phyloP scores from a whole-genome alignment of 2,113 vertebrate species.

The Phyllostomus discolor region DNA sequence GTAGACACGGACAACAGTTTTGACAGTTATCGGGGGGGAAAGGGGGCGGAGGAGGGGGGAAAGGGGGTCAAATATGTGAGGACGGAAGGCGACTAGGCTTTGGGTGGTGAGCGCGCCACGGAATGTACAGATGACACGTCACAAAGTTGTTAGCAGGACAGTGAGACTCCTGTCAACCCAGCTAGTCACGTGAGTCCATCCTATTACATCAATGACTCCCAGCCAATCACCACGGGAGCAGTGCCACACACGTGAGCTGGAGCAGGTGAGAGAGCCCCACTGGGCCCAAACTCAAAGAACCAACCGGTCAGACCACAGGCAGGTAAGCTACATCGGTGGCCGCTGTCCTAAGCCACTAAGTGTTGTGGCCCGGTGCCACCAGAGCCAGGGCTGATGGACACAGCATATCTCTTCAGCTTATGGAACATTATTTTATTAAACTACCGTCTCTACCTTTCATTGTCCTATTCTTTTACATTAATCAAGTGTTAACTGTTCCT shows the following conservation, averaged over 20 bases:
- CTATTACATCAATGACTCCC: not conserved
- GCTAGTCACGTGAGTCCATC: not conserved
- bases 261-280: not conserved
- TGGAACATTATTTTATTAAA: not conserved
- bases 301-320: not conserved
- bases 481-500: not conserved
- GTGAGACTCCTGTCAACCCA: too few relatives aligned
- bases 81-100: too few relatives aligned
- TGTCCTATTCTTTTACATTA: not conserved
- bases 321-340: not conserved
- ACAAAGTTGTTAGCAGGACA: not conserved
- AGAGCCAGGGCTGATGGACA: not conserved
- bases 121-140: not conserved
- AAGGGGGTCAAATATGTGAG: too few relatives aligned
- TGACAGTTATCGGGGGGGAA: not conserved
- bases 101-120: too few relatives aligned
- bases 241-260: not conserved
- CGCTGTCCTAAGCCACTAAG: not conserved
- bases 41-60: not conserved
- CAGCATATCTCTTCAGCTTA: not conserved
- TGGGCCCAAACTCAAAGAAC: not conserved
- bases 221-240: not conserved
- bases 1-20: not conserved
- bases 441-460: not conserved
- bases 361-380: not conserved